Base-by-base conservation (phyloP, 2,797 vertebrate species). In the Myotis daubentonii region DNA sequence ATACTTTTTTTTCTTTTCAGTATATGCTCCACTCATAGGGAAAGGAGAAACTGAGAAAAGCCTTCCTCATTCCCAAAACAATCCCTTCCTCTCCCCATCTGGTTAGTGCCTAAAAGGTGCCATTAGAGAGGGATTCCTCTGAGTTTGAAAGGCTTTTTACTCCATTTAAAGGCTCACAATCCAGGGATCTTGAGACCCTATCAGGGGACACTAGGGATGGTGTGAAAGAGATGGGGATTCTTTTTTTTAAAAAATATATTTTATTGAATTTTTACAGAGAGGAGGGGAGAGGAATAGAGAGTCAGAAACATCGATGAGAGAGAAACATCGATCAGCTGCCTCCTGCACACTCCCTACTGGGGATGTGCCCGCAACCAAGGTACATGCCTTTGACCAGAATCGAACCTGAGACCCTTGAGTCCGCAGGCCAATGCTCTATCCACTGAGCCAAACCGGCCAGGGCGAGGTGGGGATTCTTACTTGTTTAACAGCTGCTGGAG, bases 1-100 rank as follows among this genome's bases (percentile, higher is more conserved):
- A 38, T 25, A 20, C 4, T 68, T 23, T 22, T 23, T 25, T 9
- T 9, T 80, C 47, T 87, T 89, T 51, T 36, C 36, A 66, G 47
- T 41, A 41, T 47, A 19, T 55, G 41, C n/a, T 30, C 82, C 57
- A 75, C 62, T 92, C 25, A 20, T 1, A 78, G 36, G 13, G 82
- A 79, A 91, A 47, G 41, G 74, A 96, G 49, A 74, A 89, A 85
- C 23, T n/a, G 51, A 28, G 44, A 89, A 89, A 70, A 79, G 25
- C 2, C 41, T 70, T 41, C 51, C 89, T 85, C 9, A 1, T 75
- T 94, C 3, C 36, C 25, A 8, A 91, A 80, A 51, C 11, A n/a
- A 23, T 44, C 33, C 41, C 55, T 55, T 82, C 12, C 19, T 44
- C 25, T 41, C 33, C 33, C 8, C 20, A 19, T 84, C 55, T 94